Evolutionary conservation across 2,888 invertebrate genomes (phyloP), one percentile per base, ranked within the genome.

Genomic region (Pandemis corylana): DNA sequence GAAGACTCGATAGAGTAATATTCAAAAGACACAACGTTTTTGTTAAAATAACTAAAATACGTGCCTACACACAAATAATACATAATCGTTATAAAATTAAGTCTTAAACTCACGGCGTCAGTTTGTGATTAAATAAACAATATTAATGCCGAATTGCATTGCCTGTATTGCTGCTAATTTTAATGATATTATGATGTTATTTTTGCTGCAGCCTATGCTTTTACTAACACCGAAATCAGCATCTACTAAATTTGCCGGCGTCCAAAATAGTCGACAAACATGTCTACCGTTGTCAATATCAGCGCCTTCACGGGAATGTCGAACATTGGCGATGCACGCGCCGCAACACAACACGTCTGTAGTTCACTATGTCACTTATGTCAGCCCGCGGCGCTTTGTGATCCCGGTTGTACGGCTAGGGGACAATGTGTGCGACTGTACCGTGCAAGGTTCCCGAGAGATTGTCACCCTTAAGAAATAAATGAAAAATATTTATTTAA

Each of bases 371-470:
- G 65, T 71, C 66, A 66, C 61, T 66, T 15, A 53, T 72, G 62
- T 72, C 53, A 7, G 41, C 72, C 63, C 51, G 62, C 49, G 63
- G 72, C 72, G 51, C 67, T 72, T 72, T 68, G 68, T 41, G 53
- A 46, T 68, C 53, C 5, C 9, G 49, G 20, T 15, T 20, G 44
- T 49, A 53, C 63, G 36, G 64, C 64, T 15, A 36, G 62, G 42
- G 42, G n/a, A 56, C 64, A 53, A 41, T 59, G 46, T 59, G n/a
- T 36, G 28, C 49, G 28, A 28, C 64, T 64, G 7, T 53, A 36
- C 41, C 9, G 6, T 62, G 28, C 36, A 51, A 5, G n/a, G 12
- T 13, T 51, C 5, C 49, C 5, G 12, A 51, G 36, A 0, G 10
- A 5, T 44, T 36, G 12, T 15, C 20, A 44, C 51, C 5, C 28